These are phyloP conservation scores for Portunus trituberculatus DNA, from an alignment of 1,140 invertebrate species.

Conservation along the genomic window DNA sequence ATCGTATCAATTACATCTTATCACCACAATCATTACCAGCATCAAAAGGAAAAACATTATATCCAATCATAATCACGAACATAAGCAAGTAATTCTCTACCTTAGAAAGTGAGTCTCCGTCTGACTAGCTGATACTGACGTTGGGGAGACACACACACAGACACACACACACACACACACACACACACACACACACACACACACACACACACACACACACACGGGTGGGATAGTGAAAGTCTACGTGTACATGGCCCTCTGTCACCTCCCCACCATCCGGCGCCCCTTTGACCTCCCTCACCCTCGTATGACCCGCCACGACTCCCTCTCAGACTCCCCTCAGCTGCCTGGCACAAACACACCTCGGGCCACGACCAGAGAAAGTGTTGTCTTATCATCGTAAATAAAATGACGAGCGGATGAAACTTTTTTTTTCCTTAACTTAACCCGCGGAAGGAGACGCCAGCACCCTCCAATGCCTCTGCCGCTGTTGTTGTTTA, in stretches of 20 bases:
- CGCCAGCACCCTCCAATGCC: not conserved
- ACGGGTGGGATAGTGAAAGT: not conserved
- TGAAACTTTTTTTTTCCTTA: not conserved
- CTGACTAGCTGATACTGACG: too few relatives aligned
- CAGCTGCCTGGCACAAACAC: not conserved
- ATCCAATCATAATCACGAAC: not conserved
- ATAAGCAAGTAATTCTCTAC: not conserved
- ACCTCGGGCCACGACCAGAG: not conserved
- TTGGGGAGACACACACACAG: not conserved
- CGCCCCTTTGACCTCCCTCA: not conserved
- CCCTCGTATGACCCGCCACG: not conserved
- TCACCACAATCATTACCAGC: too few relatives aligned
- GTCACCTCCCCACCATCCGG: not conserved
- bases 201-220: too few relatives aligned
- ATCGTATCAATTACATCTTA: not conserved
- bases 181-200: too few relatives aligned
- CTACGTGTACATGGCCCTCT: not conserved
- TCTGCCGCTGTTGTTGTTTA: not conserved
- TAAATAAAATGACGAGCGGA: not conserved
- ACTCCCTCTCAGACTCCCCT: not conserved
- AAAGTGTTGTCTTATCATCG: not conserved
- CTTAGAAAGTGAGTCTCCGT: not conserved
- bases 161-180: too few relatives aligned
- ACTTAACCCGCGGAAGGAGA: not conserved
- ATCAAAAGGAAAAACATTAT: too few relatives aligned